phyloP scores from a whole-genome alignment of 2,113 vertebrate genomes.

The Castor canadensis region DNA sequence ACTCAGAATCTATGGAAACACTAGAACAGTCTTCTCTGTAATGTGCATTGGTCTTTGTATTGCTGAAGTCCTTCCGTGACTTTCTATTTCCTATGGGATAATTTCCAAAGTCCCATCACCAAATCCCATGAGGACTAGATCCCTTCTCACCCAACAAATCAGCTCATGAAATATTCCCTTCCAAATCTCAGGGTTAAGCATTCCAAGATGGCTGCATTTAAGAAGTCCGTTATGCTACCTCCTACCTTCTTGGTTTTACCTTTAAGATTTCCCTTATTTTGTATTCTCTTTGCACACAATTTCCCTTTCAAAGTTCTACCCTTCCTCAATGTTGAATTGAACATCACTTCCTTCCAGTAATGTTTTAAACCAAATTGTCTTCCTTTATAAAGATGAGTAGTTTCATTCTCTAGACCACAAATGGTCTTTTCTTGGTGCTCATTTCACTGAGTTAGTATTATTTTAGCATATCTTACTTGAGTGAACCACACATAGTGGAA shows the following conservation, averaged over 20 bases:
- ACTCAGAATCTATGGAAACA: background rate
- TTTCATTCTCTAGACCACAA: background rate
- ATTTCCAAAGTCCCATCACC: background rate
- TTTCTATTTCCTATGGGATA: background rate
- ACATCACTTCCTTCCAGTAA: background rate
- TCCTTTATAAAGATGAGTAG: background rate
- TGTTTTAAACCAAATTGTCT: background rate
- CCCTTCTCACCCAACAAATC: background rate
- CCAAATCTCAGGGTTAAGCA: background rate
- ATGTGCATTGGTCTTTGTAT: background rate
- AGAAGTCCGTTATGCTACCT: background rate
- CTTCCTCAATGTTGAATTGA: background rate
- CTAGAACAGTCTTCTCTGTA: background rate
- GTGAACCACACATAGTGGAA: accelerated
- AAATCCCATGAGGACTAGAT: background rate
- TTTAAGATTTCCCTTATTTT: background rate
- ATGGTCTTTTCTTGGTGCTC: background rate
- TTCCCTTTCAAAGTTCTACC: background rate
- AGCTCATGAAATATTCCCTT: background rate
- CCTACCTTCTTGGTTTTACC: background rate
- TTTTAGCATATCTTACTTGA: background rate
- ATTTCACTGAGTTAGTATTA: background rate
- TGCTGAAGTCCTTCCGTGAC: background rate
- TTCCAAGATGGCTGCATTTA: accelerated
- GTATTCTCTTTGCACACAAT: background rate